Evolutionary conservation across 2,888 invertebrate species (phyloP), one percentile per base, ranked within the genome.

Genomic region (Pyrrhia umbra): DNA sequence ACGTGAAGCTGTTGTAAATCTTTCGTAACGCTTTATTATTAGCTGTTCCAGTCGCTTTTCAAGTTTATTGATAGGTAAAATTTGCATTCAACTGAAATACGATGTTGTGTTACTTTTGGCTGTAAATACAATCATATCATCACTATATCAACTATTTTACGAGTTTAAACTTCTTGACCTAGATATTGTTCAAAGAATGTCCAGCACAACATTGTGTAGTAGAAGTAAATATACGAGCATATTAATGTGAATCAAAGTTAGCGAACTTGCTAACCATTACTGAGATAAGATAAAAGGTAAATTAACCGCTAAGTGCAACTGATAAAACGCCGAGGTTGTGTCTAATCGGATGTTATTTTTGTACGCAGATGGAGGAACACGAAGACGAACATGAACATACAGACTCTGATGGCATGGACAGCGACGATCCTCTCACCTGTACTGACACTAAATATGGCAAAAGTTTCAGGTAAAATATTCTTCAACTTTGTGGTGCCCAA

Each of bases 371-470:
- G 95, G 91, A 91, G 63, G 88, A 90, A 0, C 85, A 84, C 2
- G 86, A 82, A 1, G 91, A 91, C 6, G 91, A 90, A 1, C 90
- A 90, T 10, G 92, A 88, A 34, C 92, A 94, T 6, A 92, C 94
- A 3, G 92, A 88, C 6, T 94, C 94, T 0, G 74, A 72, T 8
- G 95, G 94, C 1, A 91, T 93, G 89, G 95, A 94, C 50, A 95
- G 95, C 64, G 95, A 95, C 64, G 95, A 95, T 20, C 95, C 93
- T 0, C 90, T 95, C 49, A 95, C 95, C 0, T 87, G 87, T n/a
- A 91, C 88, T 6, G 96, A 97, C 85, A 96, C 97, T 13, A 96
- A 96, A 91, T 97, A 97, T 92, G 96, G 96, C 5, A 97, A 97
- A 91, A 97, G 97, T 90, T 97, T 97, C 91, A 96, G 97, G 97